Base-by-base conservation (phyloP, 2,888 invertebrate species). In the Alcis repandata region DNA sequence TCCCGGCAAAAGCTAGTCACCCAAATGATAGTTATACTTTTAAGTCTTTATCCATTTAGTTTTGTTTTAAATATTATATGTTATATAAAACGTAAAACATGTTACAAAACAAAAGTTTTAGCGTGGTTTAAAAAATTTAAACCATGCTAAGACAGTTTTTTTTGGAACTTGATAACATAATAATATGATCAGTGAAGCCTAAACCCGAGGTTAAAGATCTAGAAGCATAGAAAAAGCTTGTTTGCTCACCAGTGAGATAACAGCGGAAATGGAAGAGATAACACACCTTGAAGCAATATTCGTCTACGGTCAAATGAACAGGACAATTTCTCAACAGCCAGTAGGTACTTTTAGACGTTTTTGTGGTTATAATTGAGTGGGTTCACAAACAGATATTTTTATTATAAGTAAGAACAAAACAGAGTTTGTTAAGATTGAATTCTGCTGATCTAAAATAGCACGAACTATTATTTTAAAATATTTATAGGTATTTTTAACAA, bases 231-330 rank as follows among this genome's bases (percentile, higher is more conserved):
- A 65, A 62, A 72, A 59, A 63, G 57, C 56, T 63, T 67, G 67
- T 68, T 71, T 61, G 20, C 45, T 63, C 53, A 63, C 59, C 51
- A 73, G 74, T 85, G 83, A 83, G 80, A 85, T 85, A 88, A 85
- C 81, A 77, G 68, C 80, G 80, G 82, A 86, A 85, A 80, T 76
- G 67, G 73, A 76, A 75, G 76, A 85, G 82, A 86, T 87, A 87
- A 85, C 80, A 66, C 72, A 70, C 79, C 76, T 74, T 78, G 74
- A 78, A 82, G 80, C 78, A 79, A 84, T 72, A 75, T 74, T 70
- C 70, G 72, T 70, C 66, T 74, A 71, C 74, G 71, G 76, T 78
- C 80, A 79, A 82, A 79, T 77, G 80, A 82, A 77, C 75, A 74
- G 71, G 73, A 73, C 77, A 79, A 75, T 79, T 79, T 77, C 74